Percentiles rank a stretch among this genome's conserved stretches.
These are phyloP conservation scores for Capreolus pygargus DNA, from an alignment of 2,113 vertebrate species.

Conservation along the genomic window DNA sequence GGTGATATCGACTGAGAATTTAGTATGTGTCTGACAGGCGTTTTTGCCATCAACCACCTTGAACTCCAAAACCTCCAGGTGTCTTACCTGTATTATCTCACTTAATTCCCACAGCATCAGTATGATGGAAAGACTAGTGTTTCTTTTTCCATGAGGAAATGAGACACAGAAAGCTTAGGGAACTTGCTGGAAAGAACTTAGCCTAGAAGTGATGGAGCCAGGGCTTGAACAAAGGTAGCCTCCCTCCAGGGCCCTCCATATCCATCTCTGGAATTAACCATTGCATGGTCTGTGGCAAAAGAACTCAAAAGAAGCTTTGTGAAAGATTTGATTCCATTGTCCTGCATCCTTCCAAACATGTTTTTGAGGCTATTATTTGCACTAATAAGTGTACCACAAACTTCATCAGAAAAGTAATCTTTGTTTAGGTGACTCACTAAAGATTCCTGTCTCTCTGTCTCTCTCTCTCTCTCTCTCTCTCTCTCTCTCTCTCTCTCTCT, in stretches of 20 bases:
- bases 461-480: neutral
- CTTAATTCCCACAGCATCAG: neutral
- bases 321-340: neutral
- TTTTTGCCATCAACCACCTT: neutral
- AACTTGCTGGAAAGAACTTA: neutral
- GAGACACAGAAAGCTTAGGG: neutral
- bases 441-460: neutral
- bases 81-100: neutral
- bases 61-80: neutral
- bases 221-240: neutral
- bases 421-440: neutral
- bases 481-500: neutral
- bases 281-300: neutral
- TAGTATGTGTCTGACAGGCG: neutral
- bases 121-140: neutral
- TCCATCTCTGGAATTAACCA: neutral
- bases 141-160: neutral
- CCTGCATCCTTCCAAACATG: neutral
- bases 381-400: neutral
- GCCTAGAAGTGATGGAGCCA: neutral
- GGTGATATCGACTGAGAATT: neutral
- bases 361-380: neutral
- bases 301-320: neutral
- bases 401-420: neutral
- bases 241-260: neutral